Conservation (phyloP, 2,888 invertebrate species). For the Heliconius aoede region DNA sequence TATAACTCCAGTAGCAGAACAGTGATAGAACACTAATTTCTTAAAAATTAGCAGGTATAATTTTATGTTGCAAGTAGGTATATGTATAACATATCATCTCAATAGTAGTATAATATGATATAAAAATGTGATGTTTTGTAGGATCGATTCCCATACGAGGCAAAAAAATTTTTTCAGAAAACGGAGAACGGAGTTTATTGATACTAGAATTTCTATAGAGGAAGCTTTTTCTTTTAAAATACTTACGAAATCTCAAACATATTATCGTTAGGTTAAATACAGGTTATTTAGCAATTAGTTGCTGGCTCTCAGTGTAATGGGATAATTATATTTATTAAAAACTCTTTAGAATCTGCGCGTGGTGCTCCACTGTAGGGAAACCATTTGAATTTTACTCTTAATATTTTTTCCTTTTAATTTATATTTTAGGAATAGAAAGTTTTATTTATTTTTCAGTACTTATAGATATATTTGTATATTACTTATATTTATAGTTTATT, state of each 20-base stretch:
- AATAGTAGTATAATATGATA: neutral
- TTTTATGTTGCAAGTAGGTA: no score
- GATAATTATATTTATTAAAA: constrained; percentile 54
- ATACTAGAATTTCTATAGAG: neutral
- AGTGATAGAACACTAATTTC: neutral
- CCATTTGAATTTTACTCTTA: neutral
- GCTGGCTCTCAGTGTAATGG: constrained; percentile 46
- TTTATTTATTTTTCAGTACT: no score
- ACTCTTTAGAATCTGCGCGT: constrained; percentile 42
- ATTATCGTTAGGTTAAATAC: constrained; percentile 39
- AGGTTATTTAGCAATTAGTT: constrained; percentile 42
- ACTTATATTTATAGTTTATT: no score
- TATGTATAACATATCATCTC: neutral
- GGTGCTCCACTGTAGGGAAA: constrained; percentile 33
- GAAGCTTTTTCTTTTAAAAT: neutral
- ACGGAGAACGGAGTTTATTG: neutral
- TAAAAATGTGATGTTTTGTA: no score
- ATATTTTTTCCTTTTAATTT: neutral
- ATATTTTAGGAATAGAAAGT: neutral
- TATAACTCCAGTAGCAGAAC: neutral
- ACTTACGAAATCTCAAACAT: constrained; percentile 32
- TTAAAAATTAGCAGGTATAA: no score
- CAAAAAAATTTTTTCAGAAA: neutral
- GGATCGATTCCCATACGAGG: no score
- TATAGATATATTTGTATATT: no score